Evolutionary conservation across 2,888 invertebrate genomes (phyloP).

Genomic region (Trachelus troglodyta): DNA sequence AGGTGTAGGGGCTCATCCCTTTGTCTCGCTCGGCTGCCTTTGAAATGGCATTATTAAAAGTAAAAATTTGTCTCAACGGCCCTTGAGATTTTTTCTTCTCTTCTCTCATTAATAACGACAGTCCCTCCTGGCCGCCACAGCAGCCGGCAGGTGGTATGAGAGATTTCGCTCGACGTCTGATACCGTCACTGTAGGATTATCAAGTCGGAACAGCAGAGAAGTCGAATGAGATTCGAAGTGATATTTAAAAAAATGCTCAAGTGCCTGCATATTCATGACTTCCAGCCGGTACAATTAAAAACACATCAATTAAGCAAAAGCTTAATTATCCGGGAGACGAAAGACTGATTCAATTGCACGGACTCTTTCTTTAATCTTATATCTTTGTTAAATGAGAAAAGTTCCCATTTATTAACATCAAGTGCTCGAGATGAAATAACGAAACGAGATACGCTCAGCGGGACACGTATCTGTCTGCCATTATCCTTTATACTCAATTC

Average conservation of each 20-base stretch:
- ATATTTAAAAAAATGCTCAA: slow-evolving; percentile 31
- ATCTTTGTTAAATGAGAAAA: slow-evolving; percentile 39
- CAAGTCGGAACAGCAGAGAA: not conserved
- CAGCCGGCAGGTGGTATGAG: not conserved
- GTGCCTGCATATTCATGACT: slow-evolving; percentile 44
- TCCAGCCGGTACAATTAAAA: slow-evolving; percentile 36
- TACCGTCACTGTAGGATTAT: not conserved
- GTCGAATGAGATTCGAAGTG: slow-evolving; percentile 12
- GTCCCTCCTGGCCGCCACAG: not conserved
- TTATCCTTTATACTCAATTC: not conserved
- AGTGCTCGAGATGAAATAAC: slow-evolving; percentile 7
- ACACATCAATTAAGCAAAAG: slow-evolving; percentile 37
- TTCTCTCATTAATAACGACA: slow-evolving; percentile 1
- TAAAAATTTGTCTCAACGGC: not conserved
- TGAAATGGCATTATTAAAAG: slow-evolving; percentile 1
- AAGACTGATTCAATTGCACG: slow-evolving; percentile 26
- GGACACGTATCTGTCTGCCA: not conserved
- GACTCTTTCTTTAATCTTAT: slow-evolving; percentile 28
- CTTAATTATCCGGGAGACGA: slow-evolving; percentile 43
- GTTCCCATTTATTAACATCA: slow-evolving; percentile 8
- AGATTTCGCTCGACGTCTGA: too few relatives aligned
- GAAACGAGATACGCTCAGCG: not conserved
- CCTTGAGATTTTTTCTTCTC: not conserved
- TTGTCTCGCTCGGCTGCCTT: not conserved
- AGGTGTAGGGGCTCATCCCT: not conserved